phyloP scores from a whole-genome alignment of 2,888 invertebrate species.

The Troides helena region DNA sequence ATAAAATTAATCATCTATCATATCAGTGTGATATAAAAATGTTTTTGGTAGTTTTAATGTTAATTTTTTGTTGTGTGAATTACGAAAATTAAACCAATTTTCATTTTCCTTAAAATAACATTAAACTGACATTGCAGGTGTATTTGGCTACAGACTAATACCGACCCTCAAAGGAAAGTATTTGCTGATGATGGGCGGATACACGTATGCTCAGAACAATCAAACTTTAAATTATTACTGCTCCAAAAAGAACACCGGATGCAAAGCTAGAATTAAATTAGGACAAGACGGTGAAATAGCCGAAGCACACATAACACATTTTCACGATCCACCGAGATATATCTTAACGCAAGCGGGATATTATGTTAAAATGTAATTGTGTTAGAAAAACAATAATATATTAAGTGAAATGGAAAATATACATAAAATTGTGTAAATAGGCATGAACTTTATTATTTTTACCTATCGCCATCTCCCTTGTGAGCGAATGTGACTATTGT shows the following conservation, averaged over 20 bases:
- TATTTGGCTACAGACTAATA: conserved; percentile 33
- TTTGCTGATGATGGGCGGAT: conserved; percentile 43
- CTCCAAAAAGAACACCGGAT: conserved; percentile 36
- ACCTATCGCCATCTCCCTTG: not conserved
- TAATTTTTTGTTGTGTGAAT: not conserved
- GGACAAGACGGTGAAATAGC: conserved; percentile 27
- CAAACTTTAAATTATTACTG: conserved; percentile 32
- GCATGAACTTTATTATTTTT: not conserved
- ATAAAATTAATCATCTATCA: no score
- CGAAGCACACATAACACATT: conserved; percentile 27
- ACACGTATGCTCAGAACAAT: conserved; percentile 42
- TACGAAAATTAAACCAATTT: not conserved
- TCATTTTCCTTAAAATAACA: not conserved
- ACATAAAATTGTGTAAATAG: not conserved
- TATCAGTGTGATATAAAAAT: no score
- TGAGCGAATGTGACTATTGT: not conserved
- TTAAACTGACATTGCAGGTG: conserved; percentile 26
- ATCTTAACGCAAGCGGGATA: conserved; percentile 30
- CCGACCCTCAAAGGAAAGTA: conserved; percentile 38
- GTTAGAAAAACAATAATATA: not conserved
- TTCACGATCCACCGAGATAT: conserved; percentile 35
- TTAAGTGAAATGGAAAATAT: not conserved
- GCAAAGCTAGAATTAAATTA: conserved; percentile 34
- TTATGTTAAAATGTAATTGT: conserved; percentile 22
- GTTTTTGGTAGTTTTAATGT: not conserved